A percentile compares a stretch with the other conserved stretches of the same genome.
Evolutionary conservation across 2,797 vertebrate genomes (phyloP).

Genomic region (Naso thynnoides): DNA sequence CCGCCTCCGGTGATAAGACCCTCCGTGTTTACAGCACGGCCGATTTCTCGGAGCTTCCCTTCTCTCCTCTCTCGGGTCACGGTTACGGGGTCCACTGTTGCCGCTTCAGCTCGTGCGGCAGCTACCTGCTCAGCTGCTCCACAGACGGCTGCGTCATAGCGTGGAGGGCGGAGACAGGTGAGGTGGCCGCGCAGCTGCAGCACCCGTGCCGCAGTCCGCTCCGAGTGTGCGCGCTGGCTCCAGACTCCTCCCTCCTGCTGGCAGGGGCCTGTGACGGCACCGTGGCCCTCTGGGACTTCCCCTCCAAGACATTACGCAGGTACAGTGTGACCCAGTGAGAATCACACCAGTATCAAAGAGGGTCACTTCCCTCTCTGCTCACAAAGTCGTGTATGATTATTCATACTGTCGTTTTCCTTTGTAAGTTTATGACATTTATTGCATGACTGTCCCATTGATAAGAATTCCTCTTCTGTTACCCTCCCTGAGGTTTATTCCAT

Average conservation of each 20-base stretch:
- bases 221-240: constrained; percentile 86
- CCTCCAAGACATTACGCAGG: constrained; percentile 81
- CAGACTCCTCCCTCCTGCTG: constrained; percentile 71
- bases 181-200: constrained; percentile 67
- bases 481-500: not conserved
- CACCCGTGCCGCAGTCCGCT: constrained; percentile 87
- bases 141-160: constrained; percentile 85
- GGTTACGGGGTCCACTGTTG: constrained; percentile 90
- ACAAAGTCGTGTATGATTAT: not conserved
- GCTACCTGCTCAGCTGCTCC: constrained; percentile 87
- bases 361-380: too few relatives aligned
- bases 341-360: not conserved
- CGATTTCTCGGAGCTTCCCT: constrained; percentile 83
- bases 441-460: not conserved
- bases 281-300: constrained; percentile 86
- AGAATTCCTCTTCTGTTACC: not conserved
- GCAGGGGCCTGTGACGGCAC: constrained; percentile 88
- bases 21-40: constrained; percentile 85
- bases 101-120: constrained; percentile 88
- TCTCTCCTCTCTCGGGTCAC: constrained; percentile 87
- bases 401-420: not conserved
- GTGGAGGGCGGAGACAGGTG: constrained; percentile 82
- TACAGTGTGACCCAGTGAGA: constrained; percentile 37
- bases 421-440: not conserved
- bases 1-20: constrained; percentile 90